Percentiles rank a stretch among this genome's conserved stretches.
Evolutionary conservation across 2,888 invertebrate genomes (phyloP).

Genomic region (Eugnorisma glareosa): DNA sequence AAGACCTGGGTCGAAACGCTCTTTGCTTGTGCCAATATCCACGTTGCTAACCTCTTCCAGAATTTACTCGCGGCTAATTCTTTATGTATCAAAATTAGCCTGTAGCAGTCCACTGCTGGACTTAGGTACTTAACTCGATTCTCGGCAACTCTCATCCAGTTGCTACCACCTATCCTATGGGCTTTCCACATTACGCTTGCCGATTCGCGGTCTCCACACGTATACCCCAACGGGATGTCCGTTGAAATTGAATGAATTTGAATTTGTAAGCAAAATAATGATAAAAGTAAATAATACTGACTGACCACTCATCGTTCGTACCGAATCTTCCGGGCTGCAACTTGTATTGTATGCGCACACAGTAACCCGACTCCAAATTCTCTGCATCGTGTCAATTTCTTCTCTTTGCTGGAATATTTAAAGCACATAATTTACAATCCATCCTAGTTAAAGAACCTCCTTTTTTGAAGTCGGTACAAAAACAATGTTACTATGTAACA

Average conservation of each 20-base stretch:
- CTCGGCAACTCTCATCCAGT: background rate
- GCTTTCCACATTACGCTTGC: background rate
- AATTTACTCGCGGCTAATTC: background rate
- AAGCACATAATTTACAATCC: background rate
- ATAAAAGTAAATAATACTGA: conserved; percentile 62
- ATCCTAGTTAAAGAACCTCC: background rate
- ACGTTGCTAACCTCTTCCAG: background rate
- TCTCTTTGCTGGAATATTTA: conserved; percentile 82
- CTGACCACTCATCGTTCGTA: conserved; percentile 86
- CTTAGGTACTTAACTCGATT: background rate
- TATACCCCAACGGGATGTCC: no score
- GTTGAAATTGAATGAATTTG: no score
- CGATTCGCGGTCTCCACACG: background rate
- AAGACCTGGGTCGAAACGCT: background rate
- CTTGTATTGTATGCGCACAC: conserved; percentile 82
- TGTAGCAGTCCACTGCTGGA: background rate
- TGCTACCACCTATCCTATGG: background rate
- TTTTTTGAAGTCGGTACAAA: background rate
- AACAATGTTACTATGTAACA: background rate
- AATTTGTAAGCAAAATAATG: background rate
- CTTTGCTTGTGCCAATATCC: background rate
- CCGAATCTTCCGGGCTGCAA: conserved; percentile 80
- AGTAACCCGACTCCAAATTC: conserved; percentile 87
- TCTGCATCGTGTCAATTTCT: conserved; percentile 88
- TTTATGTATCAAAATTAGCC: background rate